phyloP scores from a whole-genome alignment of 2,113 vertebrate species.

The Limanda limanda region DNA sequence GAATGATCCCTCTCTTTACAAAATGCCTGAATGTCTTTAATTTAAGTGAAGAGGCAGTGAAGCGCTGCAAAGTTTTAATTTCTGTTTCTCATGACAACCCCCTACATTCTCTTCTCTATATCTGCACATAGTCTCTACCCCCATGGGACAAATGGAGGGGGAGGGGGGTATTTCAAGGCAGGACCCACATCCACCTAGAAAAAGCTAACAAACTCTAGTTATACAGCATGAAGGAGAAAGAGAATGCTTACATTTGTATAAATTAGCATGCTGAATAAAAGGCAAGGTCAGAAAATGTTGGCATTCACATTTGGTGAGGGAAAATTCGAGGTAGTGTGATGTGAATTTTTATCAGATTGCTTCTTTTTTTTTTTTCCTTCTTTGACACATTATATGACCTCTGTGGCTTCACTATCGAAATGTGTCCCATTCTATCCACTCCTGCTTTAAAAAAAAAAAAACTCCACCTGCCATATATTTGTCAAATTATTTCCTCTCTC shows the following conservation, averaged over 20 bases:
- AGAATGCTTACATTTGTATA: conserved; percentile 80
- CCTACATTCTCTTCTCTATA: background rate
- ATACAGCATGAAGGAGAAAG: conserved; percentile 46
- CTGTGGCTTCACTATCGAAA: conserved; percentile 43
- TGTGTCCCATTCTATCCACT: conserved; percentile 27
- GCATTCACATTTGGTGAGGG: conserved; percentile 30
- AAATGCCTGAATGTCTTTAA: conserved; percentile 68
- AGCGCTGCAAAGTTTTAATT: conserved; percentile 76
- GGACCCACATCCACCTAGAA: conserved; percentile 46
- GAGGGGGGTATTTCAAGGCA: conserved; percentile 45
- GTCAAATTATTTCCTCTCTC: conserved; percentile 44
- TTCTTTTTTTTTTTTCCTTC: background rate
- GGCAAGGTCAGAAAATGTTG: conserved; percentile 72
- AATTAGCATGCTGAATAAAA: conserved; percentile 75
- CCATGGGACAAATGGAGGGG: conserved; percentile 16
- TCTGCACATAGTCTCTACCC: conserved; percentile 35
- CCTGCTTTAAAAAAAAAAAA: conserved; percentile 37
- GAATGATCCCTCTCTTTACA: conserved; percentile 54
- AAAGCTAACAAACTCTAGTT: conserved; percentile 65
- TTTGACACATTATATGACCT: conserved; percentile 32
- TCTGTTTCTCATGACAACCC: conserved; percentile 54
- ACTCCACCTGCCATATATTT: conserved; percentile 46
- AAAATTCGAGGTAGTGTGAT: conserved; percentile 14
- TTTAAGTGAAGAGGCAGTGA: conserved; percentile 71
- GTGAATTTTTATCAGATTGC: conserved; percentile 63